Evolutionary conservation across 2,113 vertebrate genomes (phyloP), one percentile per base, ranked within the genome.

Genomic region (Pogona vitticeps): DNA sequence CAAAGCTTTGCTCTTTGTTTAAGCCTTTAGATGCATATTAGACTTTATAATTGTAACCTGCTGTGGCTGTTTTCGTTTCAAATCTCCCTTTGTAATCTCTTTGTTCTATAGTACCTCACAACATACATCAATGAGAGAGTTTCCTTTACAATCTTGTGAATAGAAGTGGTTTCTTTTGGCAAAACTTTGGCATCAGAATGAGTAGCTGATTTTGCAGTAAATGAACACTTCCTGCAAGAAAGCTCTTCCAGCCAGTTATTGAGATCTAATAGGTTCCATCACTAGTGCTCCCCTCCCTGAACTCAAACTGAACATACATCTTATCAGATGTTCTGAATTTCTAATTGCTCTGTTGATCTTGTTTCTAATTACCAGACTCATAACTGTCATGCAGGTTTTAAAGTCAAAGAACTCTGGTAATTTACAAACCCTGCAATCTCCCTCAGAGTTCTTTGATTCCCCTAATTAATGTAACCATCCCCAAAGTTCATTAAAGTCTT

Each of bases 401-500:
- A 70, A 82, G 46, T 26, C 52, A 33, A 70, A 70, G 73, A 28
- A 70, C 65, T 68, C 38, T 52, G 80, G 28, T 31, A 82, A 46
- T 82, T 82, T 67, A 52, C 28, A 82, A 31, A 67, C n/a, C 52
- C 14, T 40, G 33, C 56, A 61, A 71, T 73, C 33, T 72, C 46
- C 33, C 42, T 58, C n/a, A 28, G 21, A 15, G 46, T 73, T 58
- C 33, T 83, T 73, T 73, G 33, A 73, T 83, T 83, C 17, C 36
- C 12, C 12, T 42, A 59, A 28, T 75, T 61, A 83, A 61, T 61
- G 33, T 28, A 83, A 33, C 33, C 40, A 75, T 83, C 31, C 26
- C 70, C 56, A 63, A 61, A 75, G 82, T 61, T 75, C 70, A 75
- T 83, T 83, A 75, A 73, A 58, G 46, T 75, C 56, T 75, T 70